Base-by-base conservation (phyloP, 2,888 invertebrate genomes). In the Ormyrus pomaceus region DNA sequence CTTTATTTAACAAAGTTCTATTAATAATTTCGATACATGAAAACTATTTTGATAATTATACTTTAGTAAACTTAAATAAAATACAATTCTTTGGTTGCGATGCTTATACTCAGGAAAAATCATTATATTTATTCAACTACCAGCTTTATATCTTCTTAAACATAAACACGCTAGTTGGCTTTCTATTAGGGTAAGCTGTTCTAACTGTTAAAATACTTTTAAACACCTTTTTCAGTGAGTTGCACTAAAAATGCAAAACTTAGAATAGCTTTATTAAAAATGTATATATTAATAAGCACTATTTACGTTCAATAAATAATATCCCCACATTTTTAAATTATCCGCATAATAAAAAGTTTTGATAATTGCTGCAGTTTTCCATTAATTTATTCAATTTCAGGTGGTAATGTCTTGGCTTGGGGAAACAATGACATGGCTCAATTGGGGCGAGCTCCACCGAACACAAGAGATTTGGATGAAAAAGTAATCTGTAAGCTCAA, bases 391-490 rank as follows among this genome's bases (percentile, higher is more conserved):
- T 64, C 6, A 2, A 51, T 77, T 84, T 46, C 61, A 86, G 89
- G 89, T 72, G 95, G 95, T 46, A 93, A 93, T 84, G 91, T 96
- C 51, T 94, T 94, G 89, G 94, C 95, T 8, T 95, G 96, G 93
- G 97, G 96, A 45, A 95, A 94, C 84, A 94, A 94, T 83, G 94
- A 93, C 72, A 91, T 92, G 88, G 93, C 94, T 56, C 95, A 94
- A 91, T 89, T 95, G 88, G 92, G 92, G 5, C 91, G 91, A 83
- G 91, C 92, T 64, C 93, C 92, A 9, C 89, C 93, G 34, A 93
- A 93, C 81, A 93, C 93, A 73, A 92, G 93, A 83, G 92, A 91
- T 69, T 92, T 91, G 50, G 92, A 93, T 73, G 93, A 92, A 4
- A 88, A 87, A 19, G 74, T 93, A 91, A 58, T 73, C 9, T 61